These are phyloP conservation scores for Palythoa grandis DNA, from an alignment of 92 coral and sea anemone genomes.

Conservation along the genomic window DNA sequence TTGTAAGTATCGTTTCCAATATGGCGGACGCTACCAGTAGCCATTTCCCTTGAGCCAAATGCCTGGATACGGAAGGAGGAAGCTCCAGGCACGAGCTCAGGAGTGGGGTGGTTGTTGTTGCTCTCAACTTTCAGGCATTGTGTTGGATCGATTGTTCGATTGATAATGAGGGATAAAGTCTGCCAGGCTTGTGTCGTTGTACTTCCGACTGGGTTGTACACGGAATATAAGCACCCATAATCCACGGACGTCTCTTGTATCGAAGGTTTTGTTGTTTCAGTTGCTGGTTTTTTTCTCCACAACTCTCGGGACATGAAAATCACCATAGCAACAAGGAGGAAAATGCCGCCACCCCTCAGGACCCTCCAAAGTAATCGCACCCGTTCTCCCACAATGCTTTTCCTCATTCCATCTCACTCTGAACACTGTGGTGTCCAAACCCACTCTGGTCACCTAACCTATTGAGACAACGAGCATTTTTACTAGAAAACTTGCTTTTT, in stretches of 20 bases:
- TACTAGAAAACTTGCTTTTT: too few relatives aligned
- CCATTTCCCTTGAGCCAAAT: conserved; percentile 88
- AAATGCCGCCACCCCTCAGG: conserved; percentile 3
- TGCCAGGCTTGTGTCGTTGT: conserved; percentile 65
- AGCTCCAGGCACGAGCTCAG: conserved; percentile 40
- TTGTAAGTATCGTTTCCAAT: conserved; percentile 81
- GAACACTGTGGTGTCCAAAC: not conserved
- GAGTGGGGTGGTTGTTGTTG: not conserved
- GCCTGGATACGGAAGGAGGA: conserved; percentile 83
- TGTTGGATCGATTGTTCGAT: conserved; percentile 46
- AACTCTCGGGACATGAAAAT: conserved; percentile 52
- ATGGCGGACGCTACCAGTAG: conserved; percentile 69
- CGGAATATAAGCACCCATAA: conserved; percentile 82
- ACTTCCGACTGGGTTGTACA: conserved; percentile 56
- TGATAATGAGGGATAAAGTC: conserved; percentile 59
- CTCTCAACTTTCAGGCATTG: conserved; percentile 41
- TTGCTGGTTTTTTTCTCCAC: conserved; percentile 29
- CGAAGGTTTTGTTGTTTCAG: conserved; percentile 31
- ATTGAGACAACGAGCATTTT: too few relatives aligned
- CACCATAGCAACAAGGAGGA: conserved; percentile 42
- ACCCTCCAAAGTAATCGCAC: conserved; percentile 16
- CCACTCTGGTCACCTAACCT: not conserved
- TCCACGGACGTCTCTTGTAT: conserved; percentile 50
- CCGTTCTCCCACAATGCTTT: conserved; percentile 32
- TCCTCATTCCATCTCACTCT: conserved; percentile 39